These are phyloP conservation scores for Dolichomitus sp. DNA, from an alignment of 2,888 invertebrate genomes.

Conservation along the genomic window DNA sequence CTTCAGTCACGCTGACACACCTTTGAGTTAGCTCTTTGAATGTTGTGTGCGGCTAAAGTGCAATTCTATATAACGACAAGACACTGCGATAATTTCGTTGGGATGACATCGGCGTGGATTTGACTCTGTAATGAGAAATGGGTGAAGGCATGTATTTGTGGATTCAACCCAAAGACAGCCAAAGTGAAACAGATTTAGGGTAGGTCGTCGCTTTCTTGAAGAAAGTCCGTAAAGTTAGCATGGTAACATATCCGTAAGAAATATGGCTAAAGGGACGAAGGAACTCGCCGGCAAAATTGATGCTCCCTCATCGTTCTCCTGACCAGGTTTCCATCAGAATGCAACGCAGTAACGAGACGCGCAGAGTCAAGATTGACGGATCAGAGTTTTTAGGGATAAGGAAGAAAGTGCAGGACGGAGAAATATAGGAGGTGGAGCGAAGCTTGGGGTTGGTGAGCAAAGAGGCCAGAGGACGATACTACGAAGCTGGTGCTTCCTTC, in stretches of 20 bases:
- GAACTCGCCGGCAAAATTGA: constrained; percentile 1
- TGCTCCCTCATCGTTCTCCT: neutral
- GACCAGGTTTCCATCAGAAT: neutral
- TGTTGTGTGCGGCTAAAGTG: constrained; percentile 39
- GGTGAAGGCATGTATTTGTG: neutral
- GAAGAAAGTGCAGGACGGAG: constrained; percentile 6
- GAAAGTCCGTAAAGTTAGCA: neutral
- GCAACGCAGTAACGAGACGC: constrained; percentile 15
- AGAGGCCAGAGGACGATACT: constrained; percentile 2
- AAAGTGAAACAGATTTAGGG: neutral
- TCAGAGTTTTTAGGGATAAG: constrained; percentile 14
- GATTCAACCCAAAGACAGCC: neutral
- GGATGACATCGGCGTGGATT: neutral
- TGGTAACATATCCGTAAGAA: neutral
- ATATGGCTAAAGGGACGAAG: neutral
- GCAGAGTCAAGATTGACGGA: constrained; percentile 25
- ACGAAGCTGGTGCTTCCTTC: neutral
- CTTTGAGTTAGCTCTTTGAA: constrained; percentile 52
- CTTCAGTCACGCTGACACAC: constrained; percentile 13
- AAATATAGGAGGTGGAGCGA: constrained; percentile 1
- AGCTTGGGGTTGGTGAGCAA: neutral
- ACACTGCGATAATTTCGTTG: constrained; percentile 48
- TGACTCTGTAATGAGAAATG: neutral
- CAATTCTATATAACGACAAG: constrained; percentile 32
- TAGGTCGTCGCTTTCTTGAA: neutral